phyloP scores from a whole-genome alignment of 2,797 vertebrate species.

The Sphenodon punctatus region DNA sequence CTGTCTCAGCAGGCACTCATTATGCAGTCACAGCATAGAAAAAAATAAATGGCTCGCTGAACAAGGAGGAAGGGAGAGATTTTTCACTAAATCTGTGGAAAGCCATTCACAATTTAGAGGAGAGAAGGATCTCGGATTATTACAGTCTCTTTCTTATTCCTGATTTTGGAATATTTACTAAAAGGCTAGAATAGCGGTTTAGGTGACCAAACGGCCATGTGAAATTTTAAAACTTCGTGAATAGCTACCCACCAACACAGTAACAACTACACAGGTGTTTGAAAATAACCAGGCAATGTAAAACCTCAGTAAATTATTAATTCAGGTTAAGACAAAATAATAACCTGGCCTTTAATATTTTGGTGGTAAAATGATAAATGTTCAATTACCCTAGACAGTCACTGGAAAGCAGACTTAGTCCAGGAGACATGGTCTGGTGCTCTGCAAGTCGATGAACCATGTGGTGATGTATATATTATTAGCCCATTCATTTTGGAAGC shows the following conservation, averaged over 20 bases:
- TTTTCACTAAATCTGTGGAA: conserved; percentile 42
- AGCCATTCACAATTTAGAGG: conserved; percentile 38
- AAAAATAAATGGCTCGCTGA: conserved; percentile 59
- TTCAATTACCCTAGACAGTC: conserved; percentile 9
- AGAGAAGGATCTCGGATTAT: conserved; percentile 35
- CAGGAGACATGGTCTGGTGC: conserved; percentile 2
- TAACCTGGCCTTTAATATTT: conserved; percentile 51
- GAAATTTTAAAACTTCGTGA: background rate
- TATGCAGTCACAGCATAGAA: conserved; percentile 63
- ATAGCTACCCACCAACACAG: conserved; percentile 5
- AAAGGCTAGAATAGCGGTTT: conserved; percentile 20
- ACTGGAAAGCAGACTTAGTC: conserved; percentile 25
- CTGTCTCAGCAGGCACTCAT: conserved; percentile 55
- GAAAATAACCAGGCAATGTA: conserved; percentile 44
- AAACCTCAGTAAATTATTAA: conserved; percentile 63
- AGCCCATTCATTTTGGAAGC: background rate
- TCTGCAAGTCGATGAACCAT: conserved; percentile 12
- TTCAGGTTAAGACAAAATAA: conserved; percentile 46
- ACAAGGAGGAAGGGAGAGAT: conserved; percentile 44
- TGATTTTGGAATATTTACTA: conserved; percentile 23
- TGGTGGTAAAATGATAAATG: conserved; percentile 26
- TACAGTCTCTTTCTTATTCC: conserved; percentile 14
- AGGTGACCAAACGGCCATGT: background rate
- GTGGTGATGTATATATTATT: background rate
- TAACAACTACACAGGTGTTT: background rate